These are phyloP conservation scores for Pseudocheirus occidentalis DNA, from an alignment of 2,797 vertebrate species.

Conservation along the genomic window DNA sequence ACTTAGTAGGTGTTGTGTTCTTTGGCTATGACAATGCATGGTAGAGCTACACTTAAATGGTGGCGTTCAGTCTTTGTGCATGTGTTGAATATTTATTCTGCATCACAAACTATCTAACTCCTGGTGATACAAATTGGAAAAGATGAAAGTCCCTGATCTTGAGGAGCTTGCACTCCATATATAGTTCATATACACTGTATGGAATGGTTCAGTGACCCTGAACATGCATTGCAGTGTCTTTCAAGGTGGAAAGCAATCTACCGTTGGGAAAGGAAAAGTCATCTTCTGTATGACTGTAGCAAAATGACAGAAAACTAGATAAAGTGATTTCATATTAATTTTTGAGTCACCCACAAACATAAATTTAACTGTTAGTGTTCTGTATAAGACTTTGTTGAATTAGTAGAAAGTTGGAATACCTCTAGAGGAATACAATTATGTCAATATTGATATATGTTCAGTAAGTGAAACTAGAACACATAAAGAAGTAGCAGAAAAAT, in stretches of 20 bases:
- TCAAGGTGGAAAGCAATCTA: not conserved
- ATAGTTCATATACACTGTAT: not conserved
- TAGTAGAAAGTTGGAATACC: not conserved
- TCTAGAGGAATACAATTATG: not conserved
- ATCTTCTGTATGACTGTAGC: not conserved
- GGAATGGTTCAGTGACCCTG: not conserved
- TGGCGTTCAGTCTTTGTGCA: not conserved
- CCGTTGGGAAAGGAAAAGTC: not conserved
- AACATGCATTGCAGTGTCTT: not conserved
- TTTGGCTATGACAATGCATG: not conserved
- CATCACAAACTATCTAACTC: not conserved
- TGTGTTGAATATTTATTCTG: not conserved
- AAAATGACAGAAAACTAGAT: not conserved
- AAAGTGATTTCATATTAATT: not conserved
- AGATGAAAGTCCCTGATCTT: not conserved
- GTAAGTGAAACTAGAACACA: not conserved
- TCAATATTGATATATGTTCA: not conserved
- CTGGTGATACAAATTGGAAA: not conserved
- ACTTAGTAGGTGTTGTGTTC: not conserved
- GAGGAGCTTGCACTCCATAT: not conserved
- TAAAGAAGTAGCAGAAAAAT: not conserved
- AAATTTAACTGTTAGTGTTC: not conserved
- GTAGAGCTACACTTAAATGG: not conserved
- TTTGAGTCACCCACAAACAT: not conserved
- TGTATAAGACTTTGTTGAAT: not conserved